Percentiles rank a stretch among this genome's conserved stretches.
These are phyloP conservation scores for Etheostoma perlongum DNA, from an alignment of 2,797 vertebrate species.

Conservation along the genomic window DNA sequence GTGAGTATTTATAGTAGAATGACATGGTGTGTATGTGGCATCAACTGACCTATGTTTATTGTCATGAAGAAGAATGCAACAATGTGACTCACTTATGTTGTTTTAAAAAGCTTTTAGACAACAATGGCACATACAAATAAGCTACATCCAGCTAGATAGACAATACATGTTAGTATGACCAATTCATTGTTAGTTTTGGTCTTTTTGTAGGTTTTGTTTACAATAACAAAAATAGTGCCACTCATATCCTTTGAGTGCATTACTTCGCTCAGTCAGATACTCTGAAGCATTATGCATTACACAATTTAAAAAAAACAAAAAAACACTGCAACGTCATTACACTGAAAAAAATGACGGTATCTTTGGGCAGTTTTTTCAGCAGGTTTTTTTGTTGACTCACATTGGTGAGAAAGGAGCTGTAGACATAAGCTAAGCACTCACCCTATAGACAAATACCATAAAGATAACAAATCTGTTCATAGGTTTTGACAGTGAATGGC, in stretches of 20 bases:
- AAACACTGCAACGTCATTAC: neutral
- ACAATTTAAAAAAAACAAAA: neutral
- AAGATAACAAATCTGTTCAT: constrained; percentile 56
- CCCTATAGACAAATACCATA: constrained; percentile 48
- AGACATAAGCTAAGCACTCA: constrained; percentile 6
- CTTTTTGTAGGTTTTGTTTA: constrained; percentile 5
- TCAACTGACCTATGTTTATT: neutral
- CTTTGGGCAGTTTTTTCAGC: constrained; percentile 3
- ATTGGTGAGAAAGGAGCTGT: constrained; percentile 21
- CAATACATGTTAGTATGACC: neutral
- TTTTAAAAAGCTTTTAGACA: neutral
- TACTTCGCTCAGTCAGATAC: neutral
- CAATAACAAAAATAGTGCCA: neutral
- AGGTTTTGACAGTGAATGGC: constrained; percentile 67
- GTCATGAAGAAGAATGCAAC: neutral
- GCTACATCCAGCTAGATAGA: neutral
- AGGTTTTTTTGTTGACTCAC: neutral
- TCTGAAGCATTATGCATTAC: neutral
- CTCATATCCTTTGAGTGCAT: neutral
- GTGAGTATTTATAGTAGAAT: neutral
- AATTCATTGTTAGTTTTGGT: neutral
- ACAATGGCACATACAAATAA: neutral
- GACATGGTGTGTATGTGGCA: neutral
- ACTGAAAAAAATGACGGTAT: constrained; percentile 1
- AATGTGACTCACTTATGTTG: neutral